Conservation (phyloP, 2,797 vertebrate species). For the Catostomus latipinnis region DNA sequence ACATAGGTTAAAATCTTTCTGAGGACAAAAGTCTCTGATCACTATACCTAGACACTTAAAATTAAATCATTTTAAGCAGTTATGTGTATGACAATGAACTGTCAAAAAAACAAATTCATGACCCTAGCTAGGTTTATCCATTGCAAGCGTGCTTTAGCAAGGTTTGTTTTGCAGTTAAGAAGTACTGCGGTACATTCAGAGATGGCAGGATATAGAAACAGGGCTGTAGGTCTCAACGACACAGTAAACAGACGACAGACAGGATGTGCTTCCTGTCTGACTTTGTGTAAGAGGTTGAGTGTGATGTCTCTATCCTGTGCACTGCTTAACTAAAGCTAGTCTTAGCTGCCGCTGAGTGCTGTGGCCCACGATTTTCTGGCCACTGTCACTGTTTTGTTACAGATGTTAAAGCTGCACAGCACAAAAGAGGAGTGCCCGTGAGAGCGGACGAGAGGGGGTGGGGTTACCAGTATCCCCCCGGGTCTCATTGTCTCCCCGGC, state of each 20-base stretch:
- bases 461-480: slow-evolving; percentile 42
- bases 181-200: not conserved
- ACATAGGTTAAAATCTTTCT: not conserved
- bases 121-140: not conserved
- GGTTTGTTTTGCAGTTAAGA: not conserved
- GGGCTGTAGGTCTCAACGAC: not conserved
- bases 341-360: not conserved
- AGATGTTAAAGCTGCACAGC: not conserved
- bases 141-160: not conserved
- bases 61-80: too few species aligned
- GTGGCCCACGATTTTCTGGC: not conserved
- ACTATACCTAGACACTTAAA: not conserved
- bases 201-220: not conserved
- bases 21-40: not conserved
- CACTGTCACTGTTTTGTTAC: not conserved
- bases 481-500: slow-evolving; percentile 36
- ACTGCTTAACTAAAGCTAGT: not conserved
- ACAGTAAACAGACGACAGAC: slow-evolving; percentile 36
- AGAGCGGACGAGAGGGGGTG: not conserved
- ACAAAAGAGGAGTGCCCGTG: not conserved
- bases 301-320: not conserved
- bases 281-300: not conserved
- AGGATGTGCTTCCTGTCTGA: slow-evolving; percentile 57
- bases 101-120: not conserved
- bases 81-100: not conserved